A percentile compares a stretch with the other conserved stretches of the same genome.
Conservation (phyloP, 2,888 invertebrate species). For the Gymnosoma rotundatum region DNA sequence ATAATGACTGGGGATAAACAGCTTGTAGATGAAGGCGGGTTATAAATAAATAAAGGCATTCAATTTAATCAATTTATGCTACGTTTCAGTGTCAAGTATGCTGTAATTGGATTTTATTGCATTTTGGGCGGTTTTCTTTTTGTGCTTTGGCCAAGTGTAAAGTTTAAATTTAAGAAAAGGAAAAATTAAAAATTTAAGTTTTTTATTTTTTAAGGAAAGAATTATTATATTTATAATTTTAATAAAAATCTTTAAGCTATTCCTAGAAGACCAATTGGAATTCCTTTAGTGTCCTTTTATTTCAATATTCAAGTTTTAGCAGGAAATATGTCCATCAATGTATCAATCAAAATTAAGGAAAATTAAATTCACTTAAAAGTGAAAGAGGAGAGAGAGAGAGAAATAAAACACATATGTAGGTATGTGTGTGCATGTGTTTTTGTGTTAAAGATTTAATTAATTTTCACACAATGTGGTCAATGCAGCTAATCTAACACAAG, state of each 20-base stretch:
- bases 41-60: conserved; percentile 57
- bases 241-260: too few species aligned
- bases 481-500: conserved; percentile 66
- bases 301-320: neutral
- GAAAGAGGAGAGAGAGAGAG: neutral
- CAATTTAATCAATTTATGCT: conserved; percentile 67
- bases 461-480: conserved; percentile 68
- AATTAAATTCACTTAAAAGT: conserved; percentile 18
- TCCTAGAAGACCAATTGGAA: too few species aligned
- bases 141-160: neutral
- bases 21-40: conserved; percentile 15
- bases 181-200: neutral
- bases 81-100: conserved; percentile 65
- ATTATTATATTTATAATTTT: too few species aligned
- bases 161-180: neutral
- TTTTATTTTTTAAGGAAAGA: too few species aligned
- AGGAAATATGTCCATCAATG: neutral
- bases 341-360: conserved; percentile 20
- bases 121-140: neutral
- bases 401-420: too few species aligned
- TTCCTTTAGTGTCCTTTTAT: neutral
- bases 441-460: conserved; percentile 66
- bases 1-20: conserved; percentile 19
- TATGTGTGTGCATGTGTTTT: neutral
- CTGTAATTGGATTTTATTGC: conserved; percentile 64